These are phyloP conservation scores for Tetragnatha montana DNA, from an alignment of 2,888 invertebrate genomes.

Conservation along the genomic window DNA sequence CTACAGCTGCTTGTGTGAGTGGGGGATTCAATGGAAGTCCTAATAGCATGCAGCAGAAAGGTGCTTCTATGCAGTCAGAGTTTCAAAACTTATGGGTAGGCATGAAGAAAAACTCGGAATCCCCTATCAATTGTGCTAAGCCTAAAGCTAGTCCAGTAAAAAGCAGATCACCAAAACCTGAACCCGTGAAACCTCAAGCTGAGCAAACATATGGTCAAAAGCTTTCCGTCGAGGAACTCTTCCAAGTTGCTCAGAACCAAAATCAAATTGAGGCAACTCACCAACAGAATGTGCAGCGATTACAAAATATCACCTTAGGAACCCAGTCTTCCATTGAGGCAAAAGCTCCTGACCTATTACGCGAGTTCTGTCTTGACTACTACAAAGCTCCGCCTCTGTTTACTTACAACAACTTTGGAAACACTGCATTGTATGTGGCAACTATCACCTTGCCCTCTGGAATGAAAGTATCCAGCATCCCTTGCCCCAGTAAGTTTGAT, in stretches of 20 bases:
- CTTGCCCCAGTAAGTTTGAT: conserved; percentile 30
- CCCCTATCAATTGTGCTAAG: conserved; percentile 4
- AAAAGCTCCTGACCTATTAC: conserved; percentile 16
- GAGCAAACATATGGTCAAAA: conserved; percentile 53
- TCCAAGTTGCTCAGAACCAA: conserved; percentile 46
- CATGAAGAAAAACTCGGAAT: conserved; percentile 52
- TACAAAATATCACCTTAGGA: neutral
- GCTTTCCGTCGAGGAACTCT: conserved; percentile 67
- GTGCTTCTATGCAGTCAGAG: conserved; percentile 9
- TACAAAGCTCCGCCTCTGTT: conserved; percentile 42
- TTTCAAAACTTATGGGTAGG: conserved; percentile 60
- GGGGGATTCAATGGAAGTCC: conserved; percentile 20
- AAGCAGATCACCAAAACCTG: neutral
- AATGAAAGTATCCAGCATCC: conserved; percentile 48
- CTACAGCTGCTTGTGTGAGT: conserved; percentile 39
- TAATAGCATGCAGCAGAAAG: conserved; percentile 6
- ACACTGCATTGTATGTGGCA: conserved; percentile 27
- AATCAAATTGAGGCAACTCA: conserved; percentile 30
- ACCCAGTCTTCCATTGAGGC: neutral
- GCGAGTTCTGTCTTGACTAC: conserved; percentile 20
- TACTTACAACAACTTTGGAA: conserved; percentile 51
- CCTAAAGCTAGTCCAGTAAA: neutral
- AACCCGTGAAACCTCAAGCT: neutral
- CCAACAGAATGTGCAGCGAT: conserved; percentile 1
- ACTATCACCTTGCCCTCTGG: conserved; percentile 58